These are phyloP conservation scores for Empis livida DNA, from an alignment of 2,888 invertebrate genomes.

Conservation along the genomic window DNA sequence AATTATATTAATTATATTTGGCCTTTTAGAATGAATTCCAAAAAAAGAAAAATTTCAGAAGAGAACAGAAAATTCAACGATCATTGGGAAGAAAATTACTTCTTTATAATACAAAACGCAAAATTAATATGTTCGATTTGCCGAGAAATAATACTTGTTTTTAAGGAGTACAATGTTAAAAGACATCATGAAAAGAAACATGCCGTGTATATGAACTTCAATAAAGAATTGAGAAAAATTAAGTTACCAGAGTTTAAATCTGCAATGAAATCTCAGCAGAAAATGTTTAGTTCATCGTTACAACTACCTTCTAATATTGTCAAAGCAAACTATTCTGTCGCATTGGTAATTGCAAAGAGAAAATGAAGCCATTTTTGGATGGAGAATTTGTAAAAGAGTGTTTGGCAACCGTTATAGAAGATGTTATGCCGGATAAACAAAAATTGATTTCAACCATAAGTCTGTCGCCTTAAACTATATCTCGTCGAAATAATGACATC, in stretches of 20 bases:
- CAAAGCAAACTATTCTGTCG: conserved; percentile 4
- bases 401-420: conserved; percentile 3
- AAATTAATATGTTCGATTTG: conserved; percentile 4
- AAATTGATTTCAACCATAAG: conserved; percentile 4
- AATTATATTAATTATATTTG: too few species aligned
- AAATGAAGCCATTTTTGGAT: conserved; percentile 5
- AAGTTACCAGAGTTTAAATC: background rate
- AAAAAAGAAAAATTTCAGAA: conserved; percentile 2
- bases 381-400: conserved; percentile 5
- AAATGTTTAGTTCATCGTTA: background rate
- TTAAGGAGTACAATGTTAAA: conserved; percentile 4
- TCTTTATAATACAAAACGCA: conserved; percentile 4
- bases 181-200: conserved; percentile 1
- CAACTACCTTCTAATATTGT: background rate
- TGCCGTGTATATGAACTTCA: conserved; percentile 1
- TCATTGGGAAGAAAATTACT: background rate
- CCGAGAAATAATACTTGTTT: conserved; percentile 1
- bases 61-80: background rate
- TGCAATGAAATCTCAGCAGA: background rate
- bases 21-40: background rate
- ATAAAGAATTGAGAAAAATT: conserved; percentile 6
- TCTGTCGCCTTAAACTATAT: conserved; percentile 4
- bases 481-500: conserved; percentile 1
- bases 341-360: conserved; percentile 4
- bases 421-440: conserved; percentile 6